Evolutionary conservation across 2,888 invertebrate species (phyloP), one percentile per base, ranked within the genome.

Genomic region (Chesias legatella): DNA sequence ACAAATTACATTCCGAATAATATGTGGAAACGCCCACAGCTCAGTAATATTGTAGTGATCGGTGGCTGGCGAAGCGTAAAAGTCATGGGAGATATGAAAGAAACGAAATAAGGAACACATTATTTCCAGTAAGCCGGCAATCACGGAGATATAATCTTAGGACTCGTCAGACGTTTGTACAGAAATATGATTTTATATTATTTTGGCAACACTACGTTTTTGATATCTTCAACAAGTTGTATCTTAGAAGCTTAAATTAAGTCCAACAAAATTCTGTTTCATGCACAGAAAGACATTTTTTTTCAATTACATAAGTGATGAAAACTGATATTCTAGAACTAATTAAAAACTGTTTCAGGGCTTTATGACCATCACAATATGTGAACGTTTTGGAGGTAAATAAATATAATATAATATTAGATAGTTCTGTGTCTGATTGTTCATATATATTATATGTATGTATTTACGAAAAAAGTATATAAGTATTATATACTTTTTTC

Each of bases 101-200:
- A 50, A 56, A 48, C 54, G 55, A 57, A 65, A 71, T 71, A 65
- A 67, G 65, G 63, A 60, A 61, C 63, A 61, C 60, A 76, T 77
- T 77, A 78, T 63, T 73, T 72, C 68, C 67, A 70, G 66, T 60
- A 64, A 58, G 61, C 58, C 60, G 63, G 56, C 73, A 71, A 76
- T 79, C 74, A 67, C 44, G 33, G 60, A 69, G 64, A 73, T 72
- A 66, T 67, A 68, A 74, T 77, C 73, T 65, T 52, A 58, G 60
- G 54, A 39, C 43, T 60, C 62, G 54, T 64, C 63, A 65, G 60
- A 63, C 56, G 61, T 63, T 67, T 67, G 65, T 60, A 53, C 53
- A 52, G 53, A 59, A 62, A 64, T 62, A 57, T 60, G 53, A 57
- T 48, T 50, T 8, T 35, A 10, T 21, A 9, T 37, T 37, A 24